Evolutionary conservation across 2,888 invertebrate genomes (phyloP).

Genomic region (Seladonia tumulorum): DNA sequence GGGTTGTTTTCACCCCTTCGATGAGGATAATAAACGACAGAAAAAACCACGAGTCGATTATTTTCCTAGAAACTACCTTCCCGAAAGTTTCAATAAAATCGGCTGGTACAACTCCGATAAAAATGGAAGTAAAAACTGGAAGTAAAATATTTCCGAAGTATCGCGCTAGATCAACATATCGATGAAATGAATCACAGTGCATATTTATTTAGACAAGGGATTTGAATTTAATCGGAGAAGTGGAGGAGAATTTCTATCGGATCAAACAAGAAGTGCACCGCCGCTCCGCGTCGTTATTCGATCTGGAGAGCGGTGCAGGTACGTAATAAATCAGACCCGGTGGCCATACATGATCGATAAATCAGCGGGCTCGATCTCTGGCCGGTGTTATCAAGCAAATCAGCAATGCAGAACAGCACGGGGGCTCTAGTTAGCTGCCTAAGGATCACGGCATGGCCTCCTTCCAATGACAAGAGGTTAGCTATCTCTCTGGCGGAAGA

Average conservation of each 20-base stretch:
- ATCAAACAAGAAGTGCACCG: neutral
- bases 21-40: too few species aligned
- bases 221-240: neutral
- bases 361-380: constrained; percentile 3
- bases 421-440: constrained; percentile 27
- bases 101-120: too few species aligned
- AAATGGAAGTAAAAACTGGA: too few species aligned
- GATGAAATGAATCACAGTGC: neutral
- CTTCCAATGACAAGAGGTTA: constrained; percentile 29
- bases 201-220: neutral
- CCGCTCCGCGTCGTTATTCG: neutral
- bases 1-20: too few species aligned
- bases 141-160: neutral
- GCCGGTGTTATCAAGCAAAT: neutral
- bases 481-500: constrained; percentile 31
- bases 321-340: neutral
- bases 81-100: too few species aligned
- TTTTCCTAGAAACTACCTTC: too few species aligned
- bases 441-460: constrained; percentile 25
- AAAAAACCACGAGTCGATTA: too few species aligned
- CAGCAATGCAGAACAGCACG: constrained; percentile 26
- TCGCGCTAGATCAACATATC: neutral
- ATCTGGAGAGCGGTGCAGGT: neutral
- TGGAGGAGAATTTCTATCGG: neutral
- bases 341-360: constrained; percentile 7